Evolutionary conservation across 1,140 invertebrate genomes (phyloP), one percentile per base, ranked within the genome.

Genomic region (Hylyphantes graminicola): DNA sequence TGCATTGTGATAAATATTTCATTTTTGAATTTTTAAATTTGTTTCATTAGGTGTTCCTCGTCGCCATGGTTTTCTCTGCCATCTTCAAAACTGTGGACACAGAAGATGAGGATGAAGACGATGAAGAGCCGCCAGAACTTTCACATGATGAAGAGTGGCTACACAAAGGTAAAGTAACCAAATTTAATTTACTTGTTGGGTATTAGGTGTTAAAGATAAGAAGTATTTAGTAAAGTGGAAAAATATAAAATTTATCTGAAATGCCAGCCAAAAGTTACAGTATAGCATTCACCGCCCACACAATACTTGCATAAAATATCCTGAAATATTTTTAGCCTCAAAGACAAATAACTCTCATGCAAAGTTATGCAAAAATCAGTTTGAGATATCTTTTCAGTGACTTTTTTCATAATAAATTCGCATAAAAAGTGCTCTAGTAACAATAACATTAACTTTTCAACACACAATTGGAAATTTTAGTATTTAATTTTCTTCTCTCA

Each of bases 21-120:
- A 6, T 59, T n/a, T 6, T 5, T 7, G 3, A 59, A 7, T 59
- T 59, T 59, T 35, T 2, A 35, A 59, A 59, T 9, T 54, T 50
- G 12, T 19, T 35, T 50, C 57, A 76, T 77, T 80, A 92, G 91
- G 91, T 92, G 2, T 89, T 92, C 68, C 85, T 91, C 50, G 88
- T 91, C 11, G 91, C 91, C 5, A 89, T 91, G 59, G 88, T 92
- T 35, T 88, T 92, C n/a, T 90, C 91, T 9, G 90, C 89, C 80
- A 87, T 92, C 19, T 88, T 91, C 76, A 91, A 91, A 86, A 90
- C 90, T 72, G 89, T 91, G 0, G 88, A 89, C 19, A 89, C 89
- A 51, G 89, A 91, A 64, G 87, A 92, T 88, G 89, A 92, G 89
- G 87, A 90, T 88, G 91, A 92, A 61, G 86, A 91, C 15, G 91